phyloP scores from a whole-genome alignment of 2,113 vertebrate species.

The Serinus canaria region DNA sequence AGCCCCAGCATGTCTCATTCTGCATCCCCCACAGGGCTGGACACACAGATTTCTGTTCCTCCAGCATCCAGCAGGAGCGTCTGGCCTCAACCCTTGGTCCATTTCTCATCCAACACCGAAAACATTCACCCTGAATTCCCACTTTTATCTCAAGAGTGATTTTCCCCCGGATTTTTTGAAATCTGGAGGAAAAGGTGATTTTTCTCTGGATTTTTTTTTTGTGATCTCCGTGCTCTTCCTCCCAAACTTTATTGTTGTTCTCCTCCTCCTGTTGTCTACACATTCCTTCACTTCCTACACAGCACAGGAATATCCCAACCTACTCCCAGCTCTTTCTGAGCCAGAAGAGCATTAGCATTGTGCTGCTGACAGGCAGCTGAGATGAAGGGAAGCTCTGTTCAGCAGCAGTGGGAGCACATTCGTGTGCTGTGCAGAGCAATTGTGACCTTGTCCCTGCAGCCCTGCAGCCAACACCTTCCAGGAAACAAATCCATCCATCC shows the following conservation, averaged over 20 bases:
- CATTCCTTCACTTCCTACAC: conserved; percentile 27
- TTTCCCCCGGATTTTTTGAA: background rate
- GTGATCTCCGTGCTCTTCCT: background rate
- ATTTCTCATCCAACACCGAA: background rate
- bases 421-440: rapidly evolving
- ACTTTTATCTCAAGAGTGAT: background rate
- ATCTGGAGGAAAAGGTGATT: background rate
- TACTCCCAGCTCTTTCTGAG: background rate
- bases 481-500: background rate
- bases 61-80: conserved; percentile 23
- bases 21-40: conserved; percentile 2
- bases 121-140: background rate
- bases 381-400: background rate
- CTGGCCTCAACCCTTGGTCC: conserved; percentile 19
- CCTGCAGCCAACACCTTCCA: background rate
- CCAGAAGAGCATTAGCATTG: background rate
- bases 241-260: conserved; percentile 16
- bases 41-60: conserved; percentile 8
- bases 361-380: conserved; percentile 11
- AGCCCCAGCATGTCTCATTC: background rate
- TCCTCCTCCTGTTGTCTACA: conserved; percentile 30
- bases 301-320: conserved; percentile 42
- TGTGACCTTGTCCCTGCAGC: background rate
- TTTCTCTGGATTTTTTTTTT: background rate
- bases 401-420: background rate